These are phyloP conservation scores for Limnothrissa miodon DNA, from an alignment of 2,113 vertebrate genomes.

Conservation along the genomic window DNA sequence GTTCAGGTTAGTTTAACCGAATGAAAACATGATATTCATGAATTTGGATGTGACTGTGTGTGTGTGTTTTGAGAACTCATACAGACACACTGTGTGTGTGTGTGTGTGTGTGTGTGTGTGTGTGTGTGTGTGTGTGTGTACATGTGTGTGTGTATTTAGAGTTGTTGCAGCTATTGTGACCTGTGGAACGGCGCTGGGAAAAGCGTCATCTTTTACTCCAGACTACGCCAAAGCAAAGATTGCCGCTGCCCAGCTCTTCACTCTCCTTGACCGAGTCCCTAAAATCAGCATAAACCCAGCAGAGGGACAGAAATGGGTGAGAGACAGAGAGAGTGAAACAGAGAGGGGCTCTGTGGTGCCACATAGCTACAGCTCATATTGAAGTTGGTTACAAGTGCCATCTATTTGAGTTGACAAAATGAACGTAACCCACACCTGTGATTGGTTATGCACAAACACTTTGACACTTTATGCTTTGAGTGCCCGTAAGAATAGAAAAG, in stretches of 20 bases:
- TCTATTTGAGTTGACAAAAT: too few species aligned
- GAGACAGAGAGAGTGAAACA: constrained; percentile 23
- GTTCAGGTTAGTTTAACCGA: constrained; percentile 66
- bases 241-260: constrained; percentile 70
- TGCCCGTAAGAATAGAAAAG: too few species aligned
- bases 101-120: not conserved
- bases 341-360: too few species aligned
- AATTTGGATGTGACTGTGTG: not conserved
- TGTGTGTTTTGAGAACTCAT: not conserved
- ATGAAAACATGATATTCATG: not conserved
- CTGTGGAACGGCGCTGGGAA: constrained; percentile 70
- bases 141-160: constrained; percentile 48
- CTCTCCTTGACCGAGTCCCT: constrained; percentile 69
- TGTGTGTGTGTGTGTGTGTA: not conserved
- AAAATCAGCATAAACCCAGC: constrained; percentile 58
- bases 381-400: too few species aligned
- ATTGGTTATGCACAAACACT: too few species aligned
- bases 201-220: constrained; percentile 71
- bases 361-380: too few species aligned
- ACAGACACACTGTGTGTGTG: not conserved
- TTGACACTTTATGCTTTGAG: too few species aligned
- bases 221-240: constrained; percentile 76
- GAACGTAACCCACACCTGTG: too few species aligned
- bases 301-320: constrained; percentile 67
- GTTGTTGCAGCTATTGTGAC: constrained; percentile 69